These are phyloP conservation scores for Drosophila sechellia DNA, from an alignment of 1,140 invertebrate genomes.

Conservation along the genomic window DNA sequence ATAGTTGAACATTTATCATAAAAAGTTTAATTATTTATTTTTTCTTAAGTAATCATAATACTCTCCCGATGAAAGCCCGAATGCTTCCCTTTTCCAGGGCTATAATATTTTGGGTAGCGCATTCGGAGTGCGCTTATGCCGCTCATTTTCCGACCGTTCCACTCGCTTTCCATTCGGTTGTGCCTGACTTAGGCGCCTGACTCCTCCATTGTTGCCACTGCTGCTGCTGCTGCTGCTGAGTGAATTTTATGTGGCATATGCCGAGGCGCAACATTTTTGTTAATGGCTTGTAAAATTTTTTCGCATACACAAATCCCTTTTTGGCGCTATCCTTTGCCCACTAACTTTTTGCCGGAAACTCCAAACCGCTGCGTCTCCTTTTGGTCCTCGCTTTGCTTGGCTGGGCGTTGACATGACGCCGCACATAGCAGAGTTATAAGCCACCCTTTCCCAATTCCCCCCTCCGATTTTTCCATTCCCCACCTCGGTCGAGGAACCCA, in stretches of 20 bases:
- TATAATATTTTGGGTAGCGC: neutral
- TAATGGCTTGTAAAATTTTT: constrained; percentile 78
- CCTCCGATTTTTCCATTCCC: neutral
- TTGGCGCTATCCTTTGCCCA: constrained; percentile 27
- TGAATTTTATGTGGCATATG: constrained; percentile 78
- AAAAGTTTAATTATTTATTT: too few relatives aligned
- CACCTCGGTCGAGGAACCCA: constrained; percentile 4
- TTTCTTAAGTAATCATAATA: too few relatives aligned
- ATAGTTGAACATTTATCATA: too few relatives aligned
- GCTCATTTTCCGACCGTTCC: neutral
- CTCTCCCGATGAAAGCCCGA: too few relatives aligned
- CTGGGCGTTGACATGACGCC: constrained; percentile 66
- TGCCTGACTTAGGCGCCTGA: constrained; percentile 9
- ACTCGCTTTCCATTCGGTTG: neutral
- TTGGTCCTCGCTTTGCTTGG: constrained; percentile 8
- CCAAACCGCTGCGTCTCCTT: constrained; percentile 8
- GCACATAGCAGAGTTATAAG: constrained; percentile 32
- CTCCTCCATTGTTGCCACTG: constrained; percentile 32
- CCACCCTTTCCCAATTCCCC: neutral
- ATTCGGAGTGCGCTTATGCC: neutral
- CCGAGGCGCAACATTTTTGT: constrained; percentile 80
- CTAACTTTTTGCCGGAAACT: constrained; percentile 64
- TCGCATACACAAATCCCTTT: constrained; percentile 69
- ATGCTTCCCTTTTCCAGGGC: too few relatives aligned
- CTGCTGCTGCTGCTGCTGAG: constrained; percentile 21